Evolutionary conservation across 2,797 vertebrate genomes (phyloP).

Genomic region (Trachops cirrhosus): DNA sequence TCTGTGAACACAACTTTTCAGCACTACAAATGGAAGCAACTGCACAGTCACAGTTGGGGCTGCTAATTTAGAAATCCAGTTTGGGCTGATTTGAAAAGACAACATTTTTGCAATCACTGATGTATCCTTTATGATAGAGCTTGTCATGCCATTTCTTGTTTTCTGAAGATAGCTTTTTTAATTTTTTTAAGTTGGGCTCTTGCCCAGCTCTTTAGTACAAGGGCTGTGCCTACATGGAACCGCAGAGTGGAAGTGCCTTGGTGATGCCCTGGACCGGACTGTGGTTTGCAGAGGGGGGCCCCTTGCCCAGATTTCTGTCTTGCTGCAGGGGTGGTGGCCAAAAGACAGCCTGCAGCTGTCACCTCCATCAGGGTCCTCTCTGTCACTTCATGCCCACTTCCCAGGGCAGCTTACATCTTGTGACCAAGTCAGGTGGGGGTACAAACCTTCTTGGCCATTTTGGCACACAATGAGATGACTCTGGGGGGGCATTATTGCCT

Average conservation of each 20-base stretch:
- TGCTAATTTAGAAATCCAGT: constrained; percentile 76
- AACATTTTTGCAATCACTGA: constrained; percentile 64
- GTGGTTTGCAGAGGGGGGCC: not conserved
- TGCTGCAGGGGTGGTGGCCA: no score
- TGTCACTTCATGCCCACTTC: not conserved
- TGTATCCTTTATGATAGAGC: constrained; percentile 52
- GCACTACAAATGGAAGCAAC: constrained; percentile 55
- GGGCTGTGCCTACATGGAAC: not conserved
- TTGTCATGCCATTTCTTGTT: constrained; percentile 36
- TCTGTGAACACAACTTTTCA: constrained; percentile 73
- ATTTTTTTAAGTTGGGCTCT: not conserved
- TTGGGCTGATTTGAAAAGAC: constrained; percentile 73
- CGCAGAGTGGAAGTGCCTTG: not conserved
- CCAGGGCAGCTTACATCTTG: not conserved
- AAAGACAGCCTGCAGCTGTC: no score
- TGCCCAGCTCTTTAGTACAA: not conserved
- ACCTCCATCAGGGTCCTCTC: not conserved
- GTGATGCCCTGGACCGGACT: not conserved
- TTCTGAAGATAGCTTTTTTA: constrained; percentile 34
- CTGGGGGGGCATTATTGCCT: accelerated
- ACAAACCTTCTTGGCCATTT: accelerated
- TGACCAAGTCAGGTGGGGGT: no score
- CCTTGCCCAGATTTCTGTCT: not conserved
- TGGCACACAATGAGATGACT: accelerated
- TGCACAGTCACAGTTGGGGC: constrained; percentile 67